Evolutionary conservation across 2,888 invertebrate genomes (phyloP), one percentile per base, ranked within the genome.

Genomic region (Choristoneura rosaceana): DNA sequence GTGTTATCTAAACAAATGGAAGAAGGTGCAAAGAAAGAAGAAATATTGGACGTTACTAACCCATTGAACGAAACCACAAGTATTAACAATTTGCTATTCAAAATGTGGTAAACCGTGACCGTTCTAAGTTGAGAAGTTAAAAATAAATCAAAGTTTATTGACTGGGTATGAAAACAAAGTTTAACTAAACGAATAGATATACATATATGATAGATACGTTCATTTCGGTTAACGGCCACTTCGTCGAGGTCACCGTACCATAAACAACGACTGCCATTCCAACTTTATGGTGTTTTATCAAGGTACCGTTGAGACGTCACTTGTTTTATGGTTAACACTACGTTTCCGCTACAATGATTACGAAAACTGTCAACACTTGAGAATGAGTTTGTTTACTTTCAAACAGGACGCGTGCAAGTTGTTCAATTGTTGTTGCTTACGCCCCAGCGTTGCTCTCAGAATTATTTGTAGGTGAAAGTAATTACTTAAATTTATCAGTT

Each of bases 241-340:
- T 76, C 68, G 76, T 75, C 71, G 87, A 85, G 89, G 90, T 90
- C 89, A 90, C 83, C 83, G 89, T 81, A 86, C 89, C 78, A 84
- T 82, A 84, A 87, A 86, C 84, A 83, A 82, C 80, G 81, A 81
- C 76, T 81, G 81, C 81, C 79, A 81, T 87, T 84, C 76, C 81
- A 79, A 81, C 80, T 91, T 91, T 89, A 89, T 88, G 84, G 86
- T 87, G 86, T 89, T 87, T 87, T 88, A 89, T 87, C 87, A 88
- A 88, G 85, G 84, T 88, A 88, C 87, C 87, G 87, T 89, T 88
- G 81, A 80, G 71, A 74, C 79, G 78, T 85, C 83, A 81, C 83
- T 79, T 84, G 81, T 85, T 88, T 87, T 87, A 88, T 82, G 82
- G 82, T 81, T 82, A 73, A 71, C 76, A 77, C 81, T 76, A 69